Conservation (phyloP, 2,888 invertebrate species). For the Neuroscelio doddi region DNA sequence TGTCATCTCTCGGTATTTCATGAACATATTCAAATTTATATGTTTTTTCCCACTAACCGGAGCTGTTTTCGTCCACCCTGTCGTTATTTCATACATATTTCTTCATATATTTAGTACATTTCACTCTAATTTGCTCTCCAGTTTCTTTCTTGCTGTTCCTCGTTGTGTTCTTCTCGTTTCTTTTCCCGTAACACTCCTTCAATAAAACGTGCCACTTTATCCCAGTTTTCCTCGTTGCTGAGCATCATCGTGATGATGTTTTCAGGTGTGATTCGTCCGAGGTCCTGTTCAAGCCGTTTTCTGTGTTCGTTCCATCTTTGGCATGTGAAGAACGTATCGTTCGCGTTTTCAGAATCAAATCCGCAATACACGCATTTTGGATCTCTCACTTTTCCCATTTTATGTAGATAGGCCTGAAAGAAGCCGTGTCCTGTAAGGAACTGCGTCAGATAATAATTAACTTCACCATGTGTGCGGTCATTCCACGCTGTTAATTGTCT, state of each 20-base stretch:
- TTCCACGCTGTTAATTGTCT: constrained; percentile 12
- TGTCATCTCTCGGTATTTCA: no score
- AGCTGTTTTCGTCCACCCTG: no score
- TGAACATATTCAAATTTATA: no score
- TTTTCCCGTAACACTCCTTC: constrained; percentile 22
- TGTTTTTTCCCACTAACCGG: no score
- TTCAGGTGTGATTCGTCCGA: constrained; percentile 18
- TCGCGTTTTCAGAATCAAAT: constrained; percentile 20
- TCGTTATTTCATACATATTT: no score
- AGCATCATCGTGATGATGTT: constrained; percentile 33
- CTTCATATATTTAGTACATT: no score
- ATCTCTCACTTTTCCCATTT: constrained; percentile 20
- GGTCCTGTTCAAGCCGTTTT: constrained; percentile 3
- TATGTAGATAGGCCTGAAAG: constrained; percentile 43
- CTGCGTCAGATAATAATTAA: constrained; percentile 47
- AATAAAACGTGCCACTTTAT: constrained; percentile 18
- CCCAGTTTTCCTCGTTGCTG: constrained; percentile 17
- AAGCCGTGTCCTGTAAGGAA: constrained; percentile 48
- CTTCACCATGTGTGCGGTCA: constrained; percentile 14
- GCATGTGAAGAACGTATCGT: constrained; percentile 45
- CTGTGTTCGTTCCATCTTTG: constrained; percentile 27
- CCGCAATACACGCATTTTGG: constrained; percentile 32
- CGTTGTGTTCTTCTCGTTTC: constrained; percentile 10
- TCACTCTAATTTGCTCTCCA: no score
- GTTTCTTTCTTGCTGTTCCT: no score